Percentiles rank a stretch among this genome's conserved stretches.
Evolutionary conservation across 2,888 invertebrate genomes (phyloP).

Genomic region (Cerastis leucographa): DNA sequence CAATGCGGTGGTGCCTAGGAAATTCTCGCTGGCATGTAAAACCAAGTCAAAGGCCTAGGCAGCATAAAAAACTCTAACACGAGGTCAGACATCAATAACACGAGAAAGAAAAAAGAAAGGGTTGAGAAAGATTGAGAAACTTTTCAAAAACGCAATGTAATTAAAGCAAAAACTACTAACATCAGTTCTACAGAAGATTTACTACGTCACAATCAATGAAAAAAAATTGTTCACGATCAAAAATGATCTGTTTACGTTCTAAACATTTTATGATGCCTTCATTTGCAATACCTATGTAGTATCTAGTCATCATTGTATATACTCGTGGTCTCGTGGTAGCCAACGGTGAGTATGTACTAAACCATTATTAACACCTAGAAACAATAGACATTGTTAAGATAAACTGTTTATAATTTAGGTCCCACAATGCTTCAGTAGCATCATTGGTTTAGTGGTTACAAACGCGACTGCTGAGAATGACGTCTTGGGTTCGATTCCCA

Average conservation of each 20-base stretch:
- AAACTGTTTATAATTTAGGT: background rate
- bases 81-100: too few relatives aligned
- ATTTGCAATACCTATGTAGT: background rate
- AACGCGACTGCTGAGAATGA: background rate
- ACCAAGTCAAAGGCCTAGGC: too few relatives aligned
- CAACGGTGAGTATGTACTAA: background rate
- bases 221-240: background rate
- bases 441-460: background rate
- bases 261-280: background rate
- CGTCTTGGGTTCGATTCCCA: background rate
- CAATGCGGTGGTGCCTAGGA: too few relatives aligned
- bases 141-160: background rate
- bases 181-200: background rate
- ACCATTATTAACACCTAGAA: background rate
- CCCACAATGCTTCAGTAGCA: background rate
- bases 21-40: too few relatives aligned
- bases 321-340: background rate
- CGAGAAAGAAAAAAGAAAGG: background rate
- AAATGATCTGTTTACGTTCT: background rate
- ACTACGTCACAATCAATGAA: background rate
- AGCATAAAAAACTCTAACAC: too few relatives aligned
- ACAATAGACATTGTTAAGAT: conserved; percentile 12
- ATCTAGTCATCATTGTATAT: background rate
- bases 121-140: background rate
- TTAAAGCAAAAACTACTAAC: background rate